Base-by-base conservation (phyloP, 2,888 invertebrate genomes). In the Perdita meconis region DNA sequence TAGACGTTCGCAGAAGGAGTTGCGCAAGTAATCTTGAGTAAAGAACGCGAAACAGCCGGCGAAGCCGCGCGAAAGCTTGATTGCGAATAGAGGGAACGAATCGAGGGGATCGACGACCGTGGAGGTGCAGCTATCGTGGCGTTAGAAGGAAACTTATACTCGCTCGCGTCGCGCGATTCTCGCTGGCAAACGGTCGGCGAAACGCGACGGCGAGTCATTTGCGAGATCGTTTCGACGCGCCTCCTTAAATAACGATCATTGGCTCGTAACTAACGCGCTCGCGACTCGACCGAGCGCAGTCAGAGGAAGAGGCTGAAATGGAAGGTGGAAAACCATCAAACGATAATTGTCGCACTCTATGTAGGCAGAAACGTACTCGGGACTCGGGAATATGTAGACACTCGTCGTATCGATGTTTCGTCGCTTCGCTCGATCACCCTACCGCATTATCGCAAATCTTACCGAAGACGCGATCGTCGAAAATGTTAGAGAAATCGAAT, bases 221-320 rank as follows among this genome's bases (percentile, higher is more conserved):
- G 85, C 88, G 81, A 80, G 86, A 89, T 88, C 89, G 87, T 90
- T 89, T 86, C 80, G 82, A 76, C 83, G 86, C 87, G 84, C 84
- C 84, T 87, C 79, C 84, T 88, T 87, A 88, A 88, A 89, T 88
- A 85, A 89, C 44, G 66, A 74, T 73, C 63, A 38, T 24, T 34
- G 66, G 12, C 55, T 16, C 57, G 63, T 80, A 78, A 70, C 61
- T 73, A 73, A 72, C 26, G 67, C 26, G 63, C 38, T 36, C 82
- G 82, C 75, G 80, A 13, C 42, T 42, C 34, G 47, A 4, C 4
- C 16, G 13, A 22, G 67, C 72, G 68, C 5, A 12, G 24, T 57
- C 26, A 13, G 51, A 13, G 51, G 53, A 13, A 34, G 24, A 12
- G 34, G 13, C 13, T 22, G 42, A 5, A 34, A 30, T 16, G 47